These are phyloP conservation scores for Thermophis baileyi DNA, from an alignment of 2,113 vertebrate species.

Conservation along the genomic window DNA sequence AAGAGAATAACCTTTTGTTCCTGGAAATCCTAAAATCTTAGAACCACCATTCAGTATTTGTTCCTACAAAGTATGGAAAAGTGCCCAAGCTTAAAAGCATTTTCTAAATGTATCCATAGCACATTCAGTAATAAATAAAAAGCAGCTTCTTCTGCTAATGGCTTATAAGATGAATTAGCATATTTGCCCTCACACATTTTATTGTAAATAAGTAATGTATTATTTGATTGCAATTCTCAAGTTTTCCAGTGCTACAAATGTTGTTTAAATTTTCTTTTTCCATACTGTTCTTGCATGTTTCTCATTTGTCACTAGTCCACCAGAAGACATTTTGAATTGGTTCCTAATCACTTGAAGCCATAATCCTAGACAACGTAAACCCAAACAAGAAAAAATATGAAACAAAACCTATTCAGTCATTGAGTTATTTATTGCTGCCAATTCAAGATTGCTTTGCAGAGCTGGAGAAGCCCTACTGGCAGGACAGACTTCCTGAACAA, in stretches of 20 bases:
- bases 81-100: not conserved
- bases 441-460: not conserved
- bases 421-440: slow-evolving; percentile 10
- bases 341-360: not conserved
- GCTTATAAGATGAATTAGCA: not conserved
- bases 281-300: slow-evolving; percentile 11
- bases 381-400: slow-evolving; percentile 22
- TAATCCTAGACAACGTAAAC: not conserved
- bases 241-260: slow-evolving; percentile 19
- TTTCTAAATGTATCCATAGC: not conserved
- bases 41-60: not conserved
- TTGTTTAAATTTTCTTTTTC: slow-evolving; percentile 38
- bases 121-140: not conserved
- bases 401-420: slow-evolving; percentile 32
- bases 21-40: not conserved
- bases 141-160: not conserved
- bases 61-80: accelerated
- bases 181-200: not conserved
- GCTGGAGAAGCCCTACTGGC: not conserved
- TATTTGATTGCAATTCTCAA: slow-evolving; percentile 13
- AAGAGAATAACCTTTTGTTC: not conserved
- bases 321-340: slow-evolving; percentile 35
- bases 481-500: not conserved
- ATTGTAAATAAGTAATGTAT: slow-evolving; percentile 11
- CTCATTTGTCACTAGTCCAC: not conserved